Percentiles rank a stretch among this genome's conserved stretches.
Evolutionary conservation across 2,113 vertebrate genomes (phyloP).

Genomic region (Epinephelus fuscoguttatus): DNA sequence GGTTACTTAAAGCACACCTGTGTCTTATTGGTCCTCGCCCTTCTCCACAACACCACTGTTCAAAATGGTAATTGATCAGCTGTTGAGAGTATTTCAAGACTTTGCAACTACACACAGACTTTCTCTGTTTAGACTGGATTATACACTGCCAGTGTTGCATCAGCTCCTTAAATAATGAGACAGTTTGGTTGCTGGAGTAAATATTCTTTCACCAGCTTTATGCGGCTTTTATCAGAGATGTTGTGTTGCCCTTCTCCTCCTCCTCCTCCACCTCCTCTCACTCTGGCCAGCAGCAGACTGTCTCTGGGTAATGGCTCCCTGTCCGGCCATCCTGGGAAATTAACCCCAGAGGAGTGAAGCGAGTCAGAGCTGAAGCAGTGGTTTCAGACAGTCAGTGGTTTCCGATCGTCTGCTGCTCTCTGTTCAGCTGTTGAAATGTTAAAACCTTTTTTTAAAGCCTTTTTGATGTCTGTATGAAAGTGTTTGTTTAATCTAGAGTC

Average conservation of each 20-base stretch:
- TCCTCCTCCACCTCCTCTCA: background rate
- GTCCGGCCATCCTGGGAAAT: conserved; percentile 10
- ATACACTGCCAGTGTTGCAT: background rate
- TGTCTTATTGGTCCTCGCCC: background rate
- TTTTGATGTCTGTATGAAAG: background rate
- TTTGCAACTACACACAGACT: background rate
- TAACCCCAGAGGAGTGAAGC: conserved; percentile 13
- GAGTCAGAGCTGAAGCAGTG: background rate
- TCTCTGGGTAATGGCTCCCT: conserved; percentile 48
- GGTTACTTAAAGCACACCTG: background rate
- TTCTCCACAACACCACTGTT: background rate
- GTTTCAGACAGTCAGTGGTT: background rate
- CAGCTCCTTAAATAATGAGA: too few species aligned
- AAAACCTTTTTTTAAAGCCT: background rate
- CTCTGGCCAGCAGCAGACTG: conserved; percentile 1
- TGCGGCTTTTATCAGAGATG: background rate
- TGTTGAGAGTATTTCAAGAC: background rate
- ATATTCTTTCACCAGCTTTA: background rate
- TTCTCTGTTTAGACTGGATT: background rate
- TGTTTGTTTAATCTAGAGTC: background rate
- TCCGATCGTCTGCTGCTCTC: conserved; percentile 5
- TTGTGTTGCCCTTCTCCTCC: background rate
- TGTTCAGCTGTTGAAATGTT: conserved; percentile 2
- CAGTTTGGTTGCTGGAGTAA: background rate
- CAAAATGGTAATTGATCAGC: background rate